Conservation (phyloP, 2,888 invertebrate genomes). For the Agapostemon virescens region DNA sequence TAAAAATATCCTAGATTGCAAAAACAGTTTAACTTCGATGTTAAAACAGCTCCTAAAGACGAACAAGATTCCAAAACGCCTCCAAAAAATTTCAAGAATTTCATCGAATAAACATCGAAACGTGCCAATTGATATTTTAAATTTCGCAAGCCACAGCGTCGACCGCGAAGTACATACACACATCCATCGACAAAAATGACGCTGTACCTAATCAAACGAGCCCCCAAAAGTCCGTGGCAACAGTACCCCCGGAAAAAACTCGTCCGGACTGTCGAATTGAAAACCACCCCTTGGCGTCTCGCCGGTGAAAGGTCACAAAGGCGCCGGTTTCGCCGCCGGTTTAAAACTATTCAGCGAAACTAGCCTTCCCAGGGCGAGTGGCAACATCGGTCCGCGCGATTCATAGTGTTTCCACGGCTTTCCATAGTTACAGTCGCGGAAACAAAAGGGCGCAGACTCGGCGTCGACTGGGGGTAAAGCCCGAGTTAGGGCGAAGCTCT, state of each 20-base stretch:
- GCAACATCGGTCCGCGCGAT: slow-evolving; percentile 16
- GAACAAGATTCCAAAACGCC: too few relatives aligned
- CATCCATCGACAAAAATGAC: neutral
- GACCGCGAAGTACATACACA: too few relatives aligned
- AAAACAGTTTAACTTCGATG: too few relatives aligned
- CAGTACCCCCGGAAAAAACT: neutral
- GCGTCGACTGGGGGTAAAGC: neutral
- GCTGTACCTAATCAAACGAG: neutral
- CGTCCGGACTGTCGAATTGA: neutral
- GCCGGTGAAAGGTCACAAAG: neutral
- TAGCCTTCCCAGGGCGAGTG: neutral
- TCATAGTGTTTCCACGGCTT: slow-evolving; percentile 26
- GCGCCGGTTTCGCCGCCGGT: neutral
- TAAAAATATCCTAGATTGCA: too few relatives aligned
- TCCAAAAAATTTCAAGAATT: too few relatives aligned
- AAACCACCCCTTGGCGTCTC: neutral
- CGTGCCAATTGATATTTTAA: too few relatives aligned
- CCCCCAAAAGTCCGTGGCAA: neutral
- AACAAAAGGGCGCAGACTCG: slow-evolving; percentile 57
- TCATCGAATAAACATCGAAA: too few relatives aligned
- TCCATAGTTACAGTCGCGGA: slow-evolving; percentile 44
- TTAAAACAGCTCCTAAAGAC: too few relatives aligned
- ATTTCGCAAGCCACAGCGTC: too few relatives aligned
- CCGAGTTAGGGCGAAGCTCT: slow-evolving; percentile 36
- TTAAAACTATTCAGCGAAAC: neutral